These are phyloP conservation scores for Turnix velox DNA, from an alignment of 2,113 vertebrate species.

Conservation along the genomic window DNA sequence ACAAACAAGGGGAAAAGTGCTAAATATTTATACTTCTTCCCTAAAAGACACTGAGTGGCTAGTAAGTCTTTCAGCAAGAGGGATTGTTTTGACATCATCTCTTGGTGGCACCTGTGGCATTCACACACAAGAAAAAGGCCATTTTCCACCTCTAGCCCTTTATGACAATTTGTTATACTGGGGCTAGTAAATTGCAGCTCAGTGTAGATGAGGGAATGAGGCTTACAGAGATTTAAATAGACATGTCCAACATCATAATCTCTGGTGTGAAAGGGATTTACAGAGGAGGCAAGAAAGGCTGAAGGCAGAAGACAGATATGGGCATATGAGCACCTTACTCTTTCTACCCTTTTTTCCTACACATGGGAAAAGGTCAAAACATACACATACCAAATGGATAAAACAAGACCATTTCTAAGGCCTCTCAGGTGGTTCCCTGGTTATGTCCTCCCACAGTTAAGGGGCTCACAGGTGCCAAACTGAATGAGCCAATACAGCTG, in stretches of 20 bases:
- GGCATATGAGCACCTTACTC: neutral
- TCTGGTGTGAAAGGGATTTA: neutral
- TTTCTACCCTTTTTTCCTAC: neutral
- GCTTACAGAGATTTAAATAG: neutral
- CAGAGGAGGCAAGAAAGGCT: neutral
- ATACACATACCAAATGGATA: neutral
- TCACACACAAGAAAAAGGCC: neutral
- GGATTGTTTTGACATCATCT: neutral
- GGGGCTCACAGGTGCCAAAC: neutral
- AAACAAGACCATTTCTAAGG: neutral
- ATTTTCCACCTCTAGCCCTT: neutral
- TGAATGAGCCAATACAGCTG: neutral
- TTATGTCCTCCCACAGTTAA: neutral
- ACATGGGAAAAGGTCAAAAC: neutral
- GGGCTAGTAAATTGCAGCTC: neutral
- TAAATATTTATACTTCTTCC: neutral
- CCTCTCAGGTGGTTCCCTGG: neutral
- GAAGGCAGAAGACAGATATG: neutral
- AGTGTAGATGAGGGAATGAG: neutral
- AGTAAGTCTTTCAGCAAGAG: neutral
- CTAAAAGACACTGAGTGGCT: neutral
- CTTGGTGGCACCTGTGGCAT: neutral
- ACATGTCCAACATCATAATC: neutral
- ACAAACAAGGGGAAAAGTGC: neutral
- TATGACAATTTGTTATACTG: neutral